Evolutionary conservation across 2,888 invertebrate species (phyloP).

Genomic region (Ecdyonurus torrentis): DNA sequence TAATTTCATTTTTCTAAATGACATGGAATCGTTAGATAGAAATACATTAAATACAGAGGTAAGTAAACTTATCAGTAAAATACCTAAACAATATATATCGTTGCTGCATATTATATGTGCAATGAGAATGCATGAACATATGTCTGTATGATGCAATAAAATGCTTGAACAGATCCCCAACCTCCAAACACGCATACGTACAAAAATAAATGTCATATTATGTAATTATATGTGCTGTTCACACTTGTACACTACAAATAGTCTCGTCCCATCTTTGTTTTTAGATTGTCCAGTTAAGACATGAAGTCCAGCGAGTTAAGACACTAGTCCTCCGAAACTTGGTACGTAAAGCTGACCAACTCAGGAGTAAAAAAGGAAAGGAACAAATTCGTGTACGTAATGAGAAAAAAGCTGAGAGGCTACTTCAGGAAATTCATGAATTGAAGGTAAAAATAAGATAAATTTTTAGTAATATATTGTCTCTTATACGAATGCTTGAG

Average conservation of each 20-base stretch:
- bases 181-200: no score
- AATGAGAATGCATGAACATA: no score
- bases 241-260: no score
- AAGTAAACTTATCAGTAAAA: neutral
- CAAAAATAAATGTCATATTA: no score
- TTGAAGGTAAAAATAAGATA: neutral
- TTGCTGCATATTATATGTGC: no score
- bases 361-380: neutral
- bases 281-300: neutral
- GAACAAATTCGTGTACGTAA: neutral
- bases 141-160: no score
- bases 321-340: neutral
- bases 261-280: no score
- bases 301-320: neutral
- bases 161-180: no score
- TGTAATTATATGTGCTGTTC: no score
- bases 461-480: no score
- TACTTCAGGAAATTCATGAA: neutral
- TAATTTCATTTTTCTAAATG: neutral
- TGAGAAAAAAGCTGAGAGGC: neutral
- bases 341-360: neutral
- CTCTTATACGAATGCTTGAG: no score
- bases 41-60: neutral
- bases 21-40: neutral
- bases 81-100: no score